Evolutionary conservation across 2,888 invertebrate genomes (phyloP), one percentile per base, ranked within the genome.

Genomic region (Candidula unifasciata): DNA sequence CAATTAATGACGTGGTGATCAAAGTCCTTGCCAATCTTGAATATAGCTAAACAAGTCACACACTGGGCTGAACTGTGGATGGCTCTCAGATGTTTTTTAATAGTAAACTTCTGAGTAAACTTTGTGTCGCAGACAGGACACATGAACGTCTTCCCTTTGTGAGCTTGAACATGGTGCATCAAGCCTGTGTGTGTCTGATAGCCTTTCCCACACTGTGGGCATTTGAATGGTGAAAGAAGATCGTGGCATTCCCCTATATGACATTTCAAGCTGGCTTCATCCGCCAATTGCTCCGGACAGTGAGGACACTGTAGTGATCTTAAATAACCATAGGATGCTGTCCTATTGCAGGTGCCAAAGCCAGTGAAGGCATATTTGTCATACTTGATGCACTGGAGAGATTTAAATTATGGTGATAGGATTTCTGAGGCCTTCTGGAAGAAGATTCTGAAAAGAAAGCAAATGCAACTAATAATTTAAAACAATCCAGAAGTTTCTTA

Each of bases 91-190:
- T 84, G 84, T 44, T 76, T 71, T 57, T 80, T 80, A 16, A 80
- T 84, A 13, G 79, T 84, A 52, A 69, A 71, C 68, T 80, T 80
- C 57, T 84, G 84, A 44, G 79, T 69, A 54, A 83, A 83, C 57
- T 77, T 83, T 37, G 71, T 57, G 57, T 78, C 84, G 73, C 84
- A 84, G 0, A 84, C 52, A 64, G 73, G 64, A 66, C 84, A 84
- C 54, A 74, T 68, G 52, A 77, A 83, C 27, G 66, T 76, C 37
- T 76, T 78, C 27, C 78, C 78, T 52, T 83, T 77, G 37, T 83
- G 83, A 52, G 69, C 69, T 16, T 83, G 74, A 13, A 78, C 69
- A 37, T 83, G 83, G 30, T 74, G 83, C n/a, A 30, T 77, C 5
- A 83, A 60, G 6, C 76, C 77, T 35, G 83, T 30, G n/a, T 77